phyloP scores from a whole-genome alignment of 1,140 invertebrate species.

The Delia radicum region DNA sequence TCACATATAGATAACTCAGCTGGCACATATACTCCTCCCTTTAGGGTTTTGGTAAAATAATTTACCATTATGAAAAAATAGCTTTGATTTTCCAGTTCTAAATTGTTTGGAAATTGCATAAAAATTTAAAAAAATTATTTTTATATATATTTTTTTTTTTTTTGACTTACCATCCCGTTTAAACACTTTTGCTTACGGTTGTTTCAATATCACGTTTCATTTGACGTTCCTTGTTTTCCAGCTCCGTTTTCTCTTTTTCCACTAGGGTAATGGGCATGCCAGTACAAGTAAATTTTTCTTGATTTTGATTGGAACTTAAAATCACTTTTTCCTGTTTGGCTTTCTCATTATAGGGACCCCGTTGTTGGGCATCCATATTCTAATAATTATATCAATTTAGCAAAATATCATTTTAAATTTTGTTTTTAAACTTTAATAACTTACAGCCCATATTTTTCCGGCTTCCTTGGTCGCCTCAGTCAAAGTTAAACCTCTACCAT shows the following conservation, averaged over 20 bases:
- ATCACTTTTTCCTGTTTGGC: slow-evolving; percentile 34
- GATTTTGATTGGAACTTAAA: slow-evolving; percentile 29
- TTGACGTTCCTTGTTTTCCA: background rate
- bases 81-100: slow-evolving; percentile 17
- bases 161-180: slow-evolving; percentile 32
- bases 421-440: background rate
- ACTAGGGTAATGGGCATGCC: slow-evolving; percentile 32
- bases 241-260: slow-evolving; percentile 29
- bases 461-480: slow-evolving; percentile 1
- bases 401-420: background rate
- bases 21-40: slow-evolving; percentile 38
- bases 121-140: background rate
- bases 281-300: slow-evolving; percentile 32
- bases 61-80: slow-evolving; percentile 44
- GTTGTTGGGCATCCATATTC: slow-evolving; percentile 26
- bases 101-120: background rate
- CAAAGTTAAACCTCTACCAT: background rate
- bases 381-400: background rate
- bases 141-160: too few species aligned
- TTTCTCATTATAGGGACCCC: slow-evolving; percentile 25
- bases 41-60: slow-evolving; percentile 38
- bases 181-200: slow-evolving; percentile 30
- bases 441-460: slow-evolving; percentile 30
- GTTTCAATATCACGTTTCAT: slow-evolving; percentile 43
- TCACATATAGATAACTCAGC: slow-evolving; percentile 43